These are phyloP conservation scores for Cyclina sinensis DNA, from an alignment of 1,140 invertebrate genomes.

Conservation along the genomic window DNA sequence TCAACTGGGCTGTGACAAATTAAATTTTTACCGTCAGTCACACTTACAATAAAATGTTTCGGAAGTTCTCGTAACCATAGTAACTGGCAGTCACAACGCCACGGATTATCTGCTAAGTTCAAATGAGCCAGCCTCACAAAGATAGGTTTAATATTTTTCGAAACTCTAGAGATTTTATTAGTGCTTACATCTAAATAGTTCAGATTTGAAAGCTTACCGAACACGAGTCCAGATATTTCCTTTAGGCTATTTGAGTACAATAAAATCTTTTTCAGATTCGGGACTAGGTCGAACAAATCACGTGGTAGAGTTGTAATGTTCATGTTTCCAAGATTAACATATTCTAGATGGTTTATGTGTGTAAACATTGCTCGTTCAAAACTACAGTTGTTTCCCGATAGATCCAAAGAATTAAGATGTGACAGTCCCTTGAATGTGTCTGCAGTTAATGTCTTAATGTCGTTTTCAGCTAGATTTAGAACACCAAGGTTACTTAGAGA, in stretches of 20 bases:
- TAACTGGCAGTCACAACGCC: conserved; percentile 50
- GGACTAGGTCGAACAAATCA: background rate
- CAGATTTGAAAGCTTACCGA: background rate
- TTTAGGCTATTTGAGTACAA: conserved; percentile 12
- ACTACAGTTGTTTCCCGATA: conserved; percentile 44
- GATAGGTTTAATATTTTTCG: background rate
- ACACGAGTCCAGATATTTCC: background rate
- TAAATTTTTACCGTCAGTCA: background rate
- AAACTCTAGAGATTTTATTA: background rate
- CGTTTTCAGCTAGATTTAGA: conserved; percentile 28
- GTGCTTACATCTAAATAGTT: conserved; percentile 1
- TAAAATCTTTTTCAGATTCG: conserved; percentile 13
- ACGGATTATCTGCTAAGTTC: conserved; percentile 13
- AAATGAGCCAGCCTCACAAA: background rate
- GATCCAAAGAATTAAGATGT: conserved; percentile 9
- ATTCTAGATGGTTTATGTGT: background rate
- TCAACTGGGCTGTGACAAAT: conserved; percentile 18
- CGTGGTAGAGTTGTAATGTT: background rate
- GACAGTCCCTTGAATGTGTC: conserved; percentile 46
- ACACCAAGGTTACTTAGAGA: background rate
- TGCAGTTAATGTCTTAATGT: background rate
- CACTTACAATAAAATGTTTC: background rate
- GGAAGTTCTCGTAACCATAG: conserved; percentile 42
- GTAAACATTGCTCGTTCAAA: conserved; percentile 22
- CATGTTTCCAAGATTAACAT: conserved; percentile 46